Conservation (phyloP, 2,113 vertebrate species). For the Gobiocypris rarus region DNA sequence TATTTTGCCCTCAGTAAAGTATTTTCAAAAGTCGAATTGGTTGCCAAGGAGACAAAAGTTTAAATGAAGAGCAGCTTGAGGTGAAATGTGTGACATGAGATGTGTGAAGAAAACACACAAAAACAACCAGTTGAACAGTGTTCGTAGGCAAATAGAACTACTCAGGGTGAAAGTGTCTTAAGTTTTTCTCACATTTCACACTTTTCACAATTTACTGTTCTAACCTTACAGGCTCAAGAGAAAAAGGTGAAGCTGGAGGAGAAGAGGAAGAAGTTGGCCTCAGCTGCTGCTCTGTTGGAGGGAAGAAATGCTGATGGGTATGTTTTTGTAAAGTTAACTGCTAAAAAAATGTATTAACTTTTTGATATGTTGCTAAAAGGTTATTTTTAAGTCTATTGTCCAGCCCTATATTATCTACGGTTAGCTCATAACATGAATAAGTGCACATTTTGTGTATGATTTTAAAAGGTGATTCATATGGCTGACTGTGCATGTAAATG, state of each 20-base stretch:
- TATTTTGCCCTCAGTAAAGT: background rate
- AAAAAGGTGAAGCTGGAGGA: slow-evolving; percentile 86
- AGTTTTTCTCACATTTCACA: background rate
- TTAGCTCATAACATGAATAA: background rate
- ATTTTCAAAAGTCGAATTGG: background rate
- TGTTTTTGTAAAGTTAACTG: slow-evolving; percentile 42
- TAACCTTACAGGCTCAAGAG: slow-evolving; percentile 78
- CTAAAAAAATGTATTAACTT: background rate
- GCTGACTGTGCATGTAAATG: background rate
- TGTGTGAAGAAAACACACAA: background rate
- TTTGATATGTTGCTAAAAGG: background rate
- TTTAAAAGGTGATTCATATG: background rate
- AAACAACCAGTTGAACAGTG: background rate
- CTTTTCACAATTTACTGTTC: background rate
- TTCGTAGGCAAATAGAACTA: background rate
- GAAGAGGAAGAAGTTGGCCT: slow-evolving; percentile 83
- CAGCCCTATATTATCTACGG: background rate
- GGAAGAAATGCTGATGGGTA: slow-evolving; percentile 92
- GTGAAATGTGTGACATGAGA: background rate
- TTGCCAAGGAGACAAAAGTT: background rate
- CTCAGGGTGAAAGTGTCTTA: background rate
- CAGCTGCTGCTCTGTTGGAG: slow-evolving; percentile 81
- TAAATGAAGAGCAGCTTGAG: slow-evolving; percentile 3
- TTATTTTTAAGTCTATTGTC: background rate
- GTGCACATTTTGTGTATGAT: background rate